phyloP scores from a whole-genome alignment of 2,113 vertebrate genomes.

The Serinus canaria region DNA sequence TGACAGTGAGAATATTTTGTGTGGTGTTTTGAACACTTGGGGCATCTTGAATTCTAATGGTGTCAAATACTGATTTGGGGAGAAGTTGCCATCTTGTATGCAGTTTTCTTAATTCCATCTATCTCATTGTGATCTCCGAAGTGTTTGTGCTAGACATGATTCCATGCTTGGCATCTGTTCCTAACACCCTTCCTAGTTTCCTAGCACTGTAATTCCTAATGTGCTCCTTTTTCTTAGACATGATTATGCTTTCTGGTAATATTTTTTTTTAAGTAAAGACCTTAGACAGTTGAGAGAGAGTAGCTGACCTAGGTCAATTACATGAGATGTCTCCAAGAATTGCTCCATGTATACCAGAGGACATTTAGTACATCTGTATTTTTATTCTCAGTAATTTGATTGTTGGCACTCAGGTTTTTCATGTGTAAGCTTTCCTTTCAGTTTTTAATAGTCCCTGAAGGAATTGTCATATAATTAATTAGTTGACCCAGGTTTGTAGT shows the following conservation, averaged over 20 bases:
- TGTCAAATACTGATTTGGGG: not conserved
- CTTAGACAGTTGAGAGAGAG: not conserved
- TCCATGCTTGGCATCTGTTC: not conserved
- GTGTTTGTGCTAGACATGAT: not conserved
- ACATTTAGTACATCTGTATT: constrained; percentile 58
- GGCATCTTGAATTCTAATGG: not conserved
- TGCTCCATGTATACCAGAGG: constrained; percentile 42
- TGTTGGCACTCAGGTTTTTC: constrained; percentile 63
- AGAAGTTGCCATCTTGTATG: not conserved
- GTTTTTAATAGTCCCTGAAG: constrained; percentile 85
- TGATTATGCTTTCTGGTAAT: not conserved
- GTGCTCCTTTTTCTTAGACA: not conserved
- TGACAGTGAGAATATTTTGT: not conserved
- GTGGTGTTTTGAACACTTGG: not conserved
- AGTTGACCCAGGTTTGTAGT: constrained; percentile 85
- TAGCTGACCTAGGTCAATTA: constrained; percentile 28
- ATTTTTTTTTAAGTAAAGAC: not conserved
- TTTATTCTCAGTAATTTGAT: constrained; percentile 69
- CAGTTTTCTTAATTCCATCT: not conserved
- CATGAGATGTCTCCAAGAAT: not conserved
- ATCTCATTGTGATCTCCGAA: not conserved
- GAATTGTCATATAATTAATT: constrained; percentile 91
- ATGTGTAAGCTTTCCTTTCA: constrained; percentile 62
- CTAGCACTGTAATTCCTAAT: not conserved
- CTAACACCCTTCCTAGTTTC: not conserved